These are phyloP conservation scores for Notothenia coriiceps DNA, from an alignment of 2,113 vertebrate genomes.

Conservation along the genomic window DNA sequence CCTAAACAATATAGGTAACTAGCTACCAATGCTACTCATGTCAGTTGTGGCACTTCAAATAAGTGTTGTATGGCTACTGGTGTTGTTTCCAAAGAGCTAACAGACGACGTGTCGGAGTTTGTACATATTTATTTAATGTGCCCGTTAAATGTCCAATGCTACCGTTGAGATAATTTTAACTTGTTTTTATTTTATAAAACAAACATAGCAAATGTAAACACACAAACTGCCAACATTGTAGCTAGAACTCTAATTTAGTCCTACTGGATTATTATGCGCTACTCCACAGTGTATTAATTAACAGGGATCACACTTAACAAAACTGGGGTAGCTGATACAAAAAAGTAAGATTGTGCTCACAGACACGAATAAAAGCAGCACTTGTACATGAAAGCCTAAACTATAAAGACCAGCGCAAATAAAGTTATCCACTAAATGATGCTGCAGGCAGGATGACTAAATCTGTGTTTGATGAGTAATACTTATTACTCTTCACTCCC, in stretches of 20 bases:
- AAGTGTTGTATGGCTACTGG: neutral
- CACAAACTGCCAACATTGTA: neutral
- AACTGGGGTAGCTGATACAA: neutral
- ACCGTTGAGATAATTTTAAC: neutral
- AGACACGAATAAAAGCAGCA: neutral
- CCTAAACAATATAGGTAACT: slow-evolving; percentile 29
- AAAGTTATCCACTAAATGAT: neutral
- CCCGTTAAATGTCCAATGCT: neutral
- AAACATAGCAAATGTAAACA: neutral
- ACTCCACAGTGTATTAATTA: neutral
- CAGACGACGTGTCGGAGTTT: slow-evolving; percentile 29
- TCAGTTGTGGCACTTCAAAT: slow-evolving; percentile 29
- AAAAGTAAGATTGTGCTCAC: neutral
- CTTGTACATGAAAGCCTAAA: neutral
- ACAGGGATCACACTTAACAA: neutral
- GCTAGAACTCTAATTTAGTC: neutral
- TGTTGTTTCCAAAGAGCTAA: slow-evolving; percentile 15
- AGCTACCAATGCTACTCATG: slow-evolving; percentile 51
- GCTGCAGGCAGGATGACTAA: no score
- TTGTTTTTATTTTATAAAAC: neutral
- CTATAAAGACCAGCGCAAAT: neutral
- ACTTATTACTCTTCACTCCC: neutral
- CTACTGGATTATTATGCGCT: neutral
- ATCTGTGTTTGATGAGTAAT: neutral
- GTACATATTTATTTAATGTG: neutral